Percentiles rank a stretch among this genome's conserved stretches.
These are phyloP conservation scores for Ethmia dodecea DNA, from an alignment of 2,888 invertebrate species.

Conservation along the genomic window DNA sequence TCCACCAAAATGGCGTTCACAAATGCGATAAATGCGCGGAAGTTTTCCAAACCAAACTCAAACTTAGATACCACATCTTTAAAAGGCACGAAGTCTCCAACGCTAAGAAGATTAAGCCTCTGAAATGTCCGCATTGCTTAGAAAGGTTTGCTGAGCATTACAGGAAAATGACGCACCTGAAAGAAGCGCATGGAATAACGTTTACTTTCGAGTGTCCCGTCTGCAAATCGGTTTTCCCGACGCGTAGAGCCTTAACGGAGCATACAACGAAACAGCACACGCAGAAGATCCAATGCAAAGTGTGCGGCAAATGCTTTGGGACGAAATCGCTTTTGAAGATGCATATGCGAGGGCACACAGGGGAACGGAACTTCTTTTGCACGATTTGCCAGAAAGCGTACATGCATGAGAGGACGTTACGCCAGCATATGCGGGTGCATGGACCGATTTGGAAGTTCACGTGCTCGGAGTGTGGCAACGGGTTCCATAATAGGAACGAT, in stretches of 20 bases:
- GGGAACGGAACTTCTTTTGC: slow-evolving; percentile 62
- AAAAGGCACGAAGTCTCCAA: slow-evolving; percentile 60
- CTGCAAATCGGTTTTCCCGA: slow-evolving; percentile 52
- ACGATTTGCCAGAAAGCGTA: slow-evolving; percentile 58
- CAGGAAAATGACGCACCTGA: slow-evolving; percentile 63
- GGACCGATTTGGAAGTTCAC: slow-evolving; percentile 51
- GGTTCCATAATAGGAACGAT: slow-evolving; percentile 55
- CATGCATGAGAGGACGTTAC: slow-evolving; percentile 59
- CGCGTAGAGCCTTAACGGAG: slow-evolving; percentile 57
- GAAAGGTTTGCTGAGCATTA: slow-evolving; percentile 67
- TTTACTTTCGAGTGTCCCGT: slow-evolving; percentile 57
- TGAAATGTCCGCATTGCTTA: slow-evolving; percentile 65
- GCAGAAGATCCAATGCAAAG: slow-evolving; percentile 57
- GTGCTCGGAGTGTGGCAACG: slow-evolving; percentile 56
- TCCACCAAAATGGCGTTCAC: slow-evolving; percentile 58
- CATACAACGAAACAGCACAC: slow-evolving; percentile 63
- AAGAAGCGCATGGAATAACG: slow-evolving; percentile 55
- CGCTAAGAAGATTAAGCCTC: slow-evolving; percentile 50
- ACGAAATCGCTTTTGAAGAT: slow-evolving; percentile 56
- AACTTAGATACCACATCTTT: slow-evolving; percentile 55
- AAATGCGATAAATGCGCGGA: slow-evolving; percentile 59
- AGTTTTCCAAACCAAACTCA: slow-evolving; percentile 56
- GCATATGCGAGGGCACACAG: slow-evolving; percentile 59
- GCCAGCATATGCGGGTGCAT: slow-evolving; percentile 63
- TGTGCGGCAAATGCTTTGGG: slow-evolving; percentile 63